Percentiles rank a stretch among this genome's conserved stretches.
These are phyloP conservation scores for Pachyramphus minor DNA, from an alignment of 2,113 vertebrate species.

Conservation along the genomic window DNA sequence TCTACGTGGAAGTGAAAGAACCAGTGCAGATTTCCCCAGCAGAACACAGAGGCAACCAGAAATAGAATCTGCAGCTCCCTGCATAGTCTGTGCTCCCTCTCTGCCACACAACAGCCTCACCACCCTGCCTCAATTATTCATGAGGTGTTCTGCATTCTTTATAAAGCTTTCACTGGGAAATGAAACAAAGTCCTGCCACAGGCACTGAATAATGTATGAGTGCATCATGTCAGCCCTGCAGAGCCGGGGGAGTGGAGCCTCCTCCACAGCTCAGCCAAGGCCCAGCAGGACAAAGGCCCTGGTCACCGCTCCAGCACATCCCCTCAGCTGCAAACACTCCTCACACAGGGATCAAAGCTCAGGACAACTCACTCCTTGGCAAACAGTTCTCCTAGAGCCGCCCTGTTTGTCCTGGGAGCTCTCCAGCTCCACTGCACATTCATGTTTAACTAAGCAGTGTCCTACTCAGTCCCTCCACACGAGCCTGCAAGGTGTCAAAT, in stretches of 20 bases:
- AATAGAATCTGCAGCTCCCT: neutral
- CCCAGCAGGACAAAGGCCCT: neutral
- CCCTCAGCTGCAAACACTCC: neutral
- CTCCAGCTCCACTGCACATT: neutral
- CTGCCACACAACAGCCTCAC: neutral
- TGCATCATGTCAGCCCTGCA: neutral
- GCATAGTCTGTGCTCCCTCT: neutral
- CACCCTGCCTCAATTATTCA: slow-evolving; percentile 14
- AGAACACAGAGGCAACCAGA: neutral
- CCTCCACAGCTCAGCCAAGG: neutral
- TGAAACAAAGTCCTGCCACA: neutral
- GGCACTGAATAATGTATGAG: neutral
- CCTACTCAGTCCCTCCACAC: rapidly evolving
- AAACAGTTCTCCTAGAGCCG: neutral
- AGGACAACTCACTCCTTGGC: neutral
- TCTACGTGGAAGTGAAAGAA: neutral
- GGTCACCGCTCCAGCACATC: neutral
- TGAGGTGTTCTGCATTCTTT: slow-evolving; percentile 12
- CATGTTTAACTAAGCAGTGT: rapidly evolving
- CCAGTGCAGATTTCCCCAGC: neutral
- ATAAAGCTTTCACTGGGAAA: slow-evolving; percentile 33
- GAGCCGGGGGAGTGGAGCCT: neutral
- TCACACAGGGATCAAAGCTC: neutral
- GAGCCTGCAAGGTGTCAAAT: rapidly evolving
- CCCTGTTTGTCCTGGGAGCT: neutral